A percentile compares a stretch with the other conserved stretches of the same genome.
phyloP scores from a whole-genome alignment of 2,113 vertebrate genomes.

The Bubo blakistoni region DNA sequence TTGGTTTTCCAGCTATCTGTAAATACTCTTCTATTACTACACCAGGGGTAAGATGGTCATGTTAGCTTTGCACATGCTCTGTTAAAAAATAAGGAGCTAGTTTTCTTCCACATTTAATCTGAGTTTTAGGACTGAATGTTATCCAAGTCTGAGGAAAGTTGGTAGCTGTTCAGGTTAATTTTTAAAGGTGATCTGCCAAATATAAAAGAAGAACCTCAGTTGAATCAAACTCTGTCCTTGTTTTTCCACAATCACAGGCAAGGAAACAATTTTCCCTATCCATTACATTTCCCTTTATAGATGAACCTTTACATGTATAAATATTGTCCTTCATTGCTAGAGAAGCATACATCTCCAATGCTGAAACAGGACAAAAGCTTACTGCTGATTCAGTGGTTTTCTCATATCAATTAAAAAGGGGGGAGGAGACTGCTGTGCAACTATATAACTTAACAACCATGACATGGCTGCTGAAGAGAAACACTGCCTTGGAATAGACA shows the following conservation, averaged over 20 bases:
- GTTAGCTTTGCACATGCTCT: neutral
- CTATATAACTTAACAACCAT: conserved; percentile 40
- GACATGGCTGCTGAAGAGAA: conserved; percentile 16
- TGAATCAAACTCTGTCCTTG: neutral
- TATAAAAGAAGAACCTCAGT: neutral
- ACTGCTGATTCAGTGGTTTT: conserved; percentile 21
- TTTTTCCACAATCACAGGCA: neutral
- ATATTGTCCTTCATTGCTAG: neutral
- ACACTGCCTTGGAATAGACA: neutral
- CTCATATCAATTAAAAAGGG: neutral
- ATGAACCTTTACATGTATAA: neutral
- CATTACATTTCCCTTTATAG: neutral
- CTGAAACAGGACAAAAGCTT: neutral
- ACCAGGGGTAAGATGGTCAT: neutral
- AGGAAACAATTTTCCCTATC: neutral
- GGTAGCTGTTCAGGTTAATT: neutral
- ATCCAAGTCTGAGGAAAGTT: neutral
- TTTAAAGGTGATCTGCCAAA: neutral
- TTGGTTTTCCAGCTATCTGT: neutral
- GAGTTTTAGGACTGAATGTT: neutral
- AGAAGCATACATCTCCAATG: neutral
- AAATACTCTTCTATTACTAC: neutral
- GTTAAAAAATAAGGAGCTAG: neutral
- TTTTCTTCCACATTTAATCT: neutral
- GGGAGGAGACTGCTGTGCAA: neutral